Evolutionary conservation across 2,797 vertebrate genomes (phyloP), one percentile per base, ranked within the genome.

Genomic region (Columba guinea): DNA sequence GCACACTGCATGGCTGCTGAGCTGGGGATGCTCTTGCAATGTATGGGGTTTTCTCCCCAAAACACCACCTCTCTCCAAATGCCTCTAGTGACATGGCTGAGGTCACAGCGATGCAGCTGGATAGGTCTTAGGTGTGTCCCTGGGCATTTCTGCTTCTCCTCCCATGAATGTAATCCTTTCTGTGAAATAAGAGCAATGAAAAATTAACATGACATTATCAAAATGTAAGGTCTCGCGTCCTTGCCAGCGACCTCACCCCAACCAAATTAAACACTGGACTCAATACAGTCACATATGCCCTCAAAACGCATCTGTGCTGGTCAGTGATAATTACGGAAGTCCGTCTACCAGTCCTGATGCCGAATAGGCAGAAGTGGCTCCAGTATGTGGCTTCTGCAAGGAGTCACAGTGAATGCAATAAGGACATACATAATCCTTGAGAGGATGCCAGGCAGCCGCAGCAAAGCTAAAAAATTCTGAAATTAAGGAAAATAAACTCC

Each of bases 381-480:
- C 28, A 15, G 28, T 16, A 17, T 1, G 2, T 64, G 32, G 46
- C 34, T 21, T 77, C 63, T 9, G 46, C 78, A 58, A 58, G 39
- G 28, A 6, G 9, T 21, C 21, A 2, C 0, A 2, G 13, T 34
- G 46, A 58, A 13, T 23, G 34, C 2, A 3, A 5, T 55, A 28
- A 23, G 23, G 32, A 44, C 49, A 30, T 32, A 39, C 6, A 1
- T 5, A 49, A 28, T 37, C 27, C 39, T 65, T 1, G 3, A 37
- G 21, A 58, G 62, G 52, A 68, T 24, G 62, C 15, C 8, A 49
- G 73, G 26, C 27, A 27, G 79, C 64, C 55, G 35, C 15, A 41
- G 21, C n/a, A n/a, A 79, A 58, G 55, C 26, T 78, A 9, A 63
- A 68, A 5, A 32, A 13, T 58, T 51, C 51, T 52, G 37, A 46